phyloP scores from a whole-genome alignment of 2,113 vertebrate genomes.

The Bucco capensis region DNA sequence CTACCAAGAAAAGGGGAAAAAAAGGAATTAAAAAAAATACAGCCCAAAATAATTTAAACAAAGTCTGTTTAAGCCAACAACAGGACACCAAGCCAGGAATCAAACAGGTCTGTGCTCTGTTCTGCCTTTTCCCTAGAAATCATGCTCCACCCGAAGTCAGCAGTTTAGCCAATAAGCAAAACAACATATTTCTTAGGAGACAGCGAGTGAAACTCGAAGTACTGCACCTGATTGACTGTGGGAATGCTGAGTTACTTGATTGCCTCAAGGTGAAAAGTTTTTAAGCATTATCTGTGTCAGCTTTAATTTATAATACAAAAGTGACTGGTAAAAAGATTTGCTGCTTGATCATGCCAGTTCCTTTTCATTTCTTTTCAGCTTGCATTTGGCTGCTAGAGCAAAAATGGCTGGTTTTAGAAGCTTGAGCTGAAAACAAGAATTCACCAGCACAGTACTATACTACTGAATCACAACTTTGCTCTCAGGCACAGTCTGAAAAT shows the following conservation, averaged over 20 bases:
- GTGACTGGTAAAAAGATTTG: background rate
- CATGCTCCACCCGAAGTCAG: background rate
- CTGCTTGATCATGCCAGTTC: fast-evolving
- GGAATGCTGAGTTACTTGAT: background rate
- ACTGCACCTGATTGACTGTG: background rate
- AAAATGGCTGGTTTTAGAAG: background rate
- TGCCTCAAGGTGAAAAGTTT: background rate
- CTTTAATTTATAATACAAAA: background rate
- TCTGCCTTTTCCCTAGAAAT: conserved; percentile 17
- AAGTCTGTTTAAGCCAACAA: background rate
- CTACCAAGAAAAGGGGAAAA: background rate
- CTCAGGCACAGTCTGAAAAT: too few relatives aligned
- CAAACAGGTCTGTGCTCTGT: background rate
- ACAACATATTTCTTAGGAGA: background rate
- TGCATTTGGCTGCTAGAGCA: background rate
- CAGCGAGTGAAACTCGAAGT: background rate
- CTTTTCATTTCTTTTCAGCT: background rate
- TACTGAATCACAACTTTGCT: background rate
- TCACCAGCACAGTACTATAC: background rate
- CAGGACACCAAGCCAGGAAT: background rate
- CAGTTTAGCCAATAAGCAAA: background rate
- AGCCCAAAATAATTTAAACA: background rate
- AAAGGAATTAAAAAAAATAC: background rate
- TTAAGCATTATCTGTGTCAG: background rate
- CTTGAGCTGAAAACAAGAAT: background rate